Percentiles rank a stretch among this genome's conserved stretches.
Conservation (phyloP, 2,797 vertebrate genomes). For the Yasuhikotakia modesta region DNA sequence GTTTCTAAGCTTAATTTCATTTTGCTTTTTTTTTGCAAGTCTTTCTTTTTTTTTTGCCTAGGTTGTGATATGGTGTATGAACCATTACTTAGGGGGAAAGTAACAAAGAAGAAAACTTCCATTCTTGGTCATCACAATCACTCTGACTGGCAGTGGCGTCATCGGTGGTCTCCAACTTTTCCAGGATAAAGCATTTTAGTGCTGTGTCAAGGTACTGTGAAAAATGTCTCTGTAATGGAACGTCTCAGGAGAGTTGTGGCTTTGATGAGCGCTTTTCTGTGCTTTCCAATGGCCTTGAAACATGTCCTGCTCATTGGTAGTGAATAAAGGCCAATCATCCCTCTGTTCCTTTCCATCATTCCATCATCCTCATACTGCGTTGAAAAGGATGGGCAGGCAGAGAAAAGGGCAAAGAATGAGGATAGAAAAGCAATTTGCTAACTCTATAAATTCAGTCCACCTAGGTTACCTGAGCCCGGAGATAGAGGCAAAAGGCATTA, state of each 20-base stretch:
- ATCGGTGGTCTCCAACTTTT: constrained; percentile 52
- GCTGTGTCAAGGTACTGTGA: constrained; percentile 57
- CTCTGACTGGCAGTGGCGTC: constrained; percentile 52
- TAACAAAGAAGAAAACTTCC: constrained; percentile 25
- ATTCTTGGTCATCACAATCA: constrained; percentile 49
- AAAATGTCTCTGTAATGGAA: constrained; percentile 21
- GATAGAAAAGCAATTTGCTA: constrained; percentile 76
- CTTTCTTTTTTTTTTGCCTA: neutral
- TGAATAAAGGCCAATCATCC: constrained; percentile 58
- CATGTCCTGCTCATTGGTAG: constrained; percentile 62
- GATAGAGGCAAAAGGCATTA: constrained; percentile 69
- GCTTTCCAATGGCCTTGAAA: constrained; percentile 59
- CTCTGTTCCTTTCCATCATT: constrained; percentile 60
- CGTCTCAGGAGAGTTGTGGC: constrained; percentile 54
- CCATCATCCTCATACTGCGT: constrained; percentile 61
- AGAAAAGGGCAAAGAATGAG: constrained; percentile 65
- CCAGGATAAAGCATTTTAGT: constrained; percentile 63
- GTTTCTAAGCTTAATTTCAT: neutral
- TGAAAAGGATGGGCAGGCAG: constrained; percentile 62
- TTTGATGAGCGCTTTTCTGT: constrained; percentile 60
- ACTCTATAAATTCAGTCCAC: constrained; percentile 72
- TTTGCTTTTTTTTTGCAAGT: constrained; percentile 7
- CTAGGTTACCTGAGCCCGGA: constrained; percentile 63
- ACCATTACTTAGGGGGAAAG: constrained; percentile 27
- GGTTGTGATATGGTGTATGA: neutral